A percentile compares a stretch with the other conserved stretches of the same genome.
phyloP scores from a whole-genome alignment of 2,888 invertebrate genomes.

The Diaphora mendica region DNA sequence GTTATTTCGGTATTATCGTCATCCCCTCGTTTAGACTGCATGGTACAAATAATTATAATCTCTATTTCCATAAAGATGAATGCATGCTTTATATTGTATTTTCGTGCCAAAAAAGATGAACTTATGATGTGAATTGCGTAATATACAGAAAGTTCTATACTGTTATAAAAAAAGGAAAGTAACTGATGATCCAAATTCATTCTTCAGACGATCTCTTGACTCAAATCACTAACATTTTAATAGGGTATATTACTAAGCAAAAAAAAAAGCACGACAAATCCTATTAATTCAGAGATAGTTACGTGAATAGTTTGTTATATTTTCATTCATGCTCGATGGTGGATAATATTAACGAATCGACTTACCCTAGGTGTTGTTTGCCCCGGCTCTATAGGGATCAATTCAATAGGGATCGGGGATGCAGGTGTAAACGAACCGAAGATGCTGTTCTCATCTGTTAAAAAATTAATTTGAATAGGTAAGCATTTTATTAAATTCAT shows the following conservation, averaged over 20 bases:
- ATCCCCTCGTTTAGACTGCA: slow-evolving; percentile 67
- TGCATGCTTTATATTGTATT: background rate
- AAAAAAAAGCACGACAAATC: background rate
- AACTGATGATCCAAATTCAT: background rate
- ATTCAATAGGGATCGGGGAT: slow-evolving; percentile 48
- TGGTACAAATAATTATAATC: slow-evolving; percentile 31
- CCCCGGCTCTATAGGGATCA: slow-evolving; percentile 51
- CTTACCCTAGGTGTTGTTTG: slow-evolving; percentile 66
- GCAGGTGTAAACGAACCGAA: slow-evolving; percentile 75
- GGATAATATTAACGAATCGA: background rate
- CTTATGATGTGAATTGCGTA: no score
- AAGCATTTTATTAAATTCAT: no score
- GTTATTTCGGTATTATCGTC: slow-evolving; percentile 59
- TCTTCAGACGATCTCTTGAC: background rate
- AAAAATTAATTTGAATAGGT: slow-evolving; percentile 11
- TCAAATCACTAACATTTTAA: background rate
- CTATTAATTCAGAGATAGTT: background rate
- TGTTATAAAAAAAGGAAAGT: no score
- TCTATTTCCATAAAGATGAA: slow-evolving; percentile 30
- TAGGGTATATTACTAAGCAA: background rate
- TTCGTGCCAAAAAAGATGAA: background rate
- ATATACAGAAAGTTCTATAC: background rate
- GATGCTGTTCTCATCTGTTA: slow-evolving; percentile 81
- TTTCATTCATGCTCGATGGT: background rate
- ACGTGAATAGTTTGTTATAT: background rate